Base-by-base conservation (phyloP, 2,797 vertebrate genomes). In the Meda fulgida region DNA sequence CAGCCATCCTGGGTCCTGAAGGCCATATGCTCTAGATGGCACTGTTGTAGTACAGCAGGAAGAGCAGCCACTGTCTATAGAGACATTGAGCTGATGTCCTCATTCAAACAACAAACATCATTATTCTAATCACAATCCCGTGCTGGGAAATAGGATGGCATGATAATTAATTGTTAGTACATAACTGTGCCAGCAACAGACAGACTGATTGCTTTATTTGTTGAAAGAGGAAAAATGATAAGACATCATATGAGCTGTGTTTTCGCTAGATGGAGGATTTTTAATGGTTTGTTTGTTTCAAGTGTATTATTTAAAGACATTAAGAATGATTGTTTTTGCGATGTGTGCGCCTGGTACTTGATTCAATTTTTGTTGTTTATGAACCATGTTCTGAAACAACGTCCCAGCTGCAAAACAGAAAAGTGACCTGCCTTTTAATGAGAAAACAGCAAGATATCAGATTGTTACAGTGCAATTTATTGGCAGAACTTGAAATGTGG, bases 21-120 rank as follows among this genome's bases (percentile, higher is more conserved):
- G 34, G 10, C 0, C 58, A 46, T 66, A 14, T 75, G 80, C 95
- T 92, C 93, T 93, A 94, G 95, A 92, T 95, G 95, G 94, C 95
- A 95, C 53, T 94, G 88, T 90, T 89, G 93, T 83, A 91, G 87
- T 92, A 89, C 84, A 70, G 58, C 89, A 86, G 48, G 73, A 75
- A 36, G 29, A 1, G 40, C 55, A 55, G 14, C 16, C 14, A 34
- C 69, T 5, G 2, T 60, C 76, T 53, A 34, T 48, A 11, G 2
- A 40, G 53, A 63, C 78, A 80, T 60, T 86, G 46, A 70, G 66
- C 80, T 78, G 72, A 71, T 88, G 78, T 87, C 85, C 85, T 84
- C 85, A 78, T 87, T 78, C 73, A 80, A 82, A 83, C 69, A 83
- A 69, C 78, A 79, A 81, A 73, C 71, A 86, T 85, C 72, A 87